Evolutionary conservation across 2,888 invertebrate species (phyloP).

Genomic region (Schizaphis graminum): DNA sequence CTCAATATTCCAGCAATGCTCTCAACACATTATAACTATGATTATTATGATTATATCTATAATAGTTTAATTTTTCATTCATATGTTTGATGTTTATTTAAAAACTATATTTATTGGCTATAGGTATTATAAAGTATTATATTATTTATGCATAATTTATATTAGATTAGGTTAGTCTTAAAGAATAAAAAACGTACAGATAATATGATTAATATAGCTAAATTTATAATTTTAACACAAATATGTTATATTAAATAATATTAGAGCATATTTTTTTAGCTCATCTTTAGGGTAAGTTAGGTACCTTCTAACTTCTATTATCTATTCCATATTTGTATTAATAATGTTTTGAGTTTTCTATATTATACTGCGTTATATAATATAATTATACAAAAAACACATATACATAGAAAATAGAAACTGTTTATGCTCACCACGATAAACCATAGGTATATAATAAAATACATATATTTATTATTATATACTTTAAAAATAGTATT

Average conservation of each 20-base stretch:
- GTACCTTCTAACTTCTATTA: neutral
- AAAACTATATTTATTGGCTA: neutral
- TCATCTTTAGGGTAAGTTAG: neutral
- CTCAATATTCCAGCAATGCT: neutral
- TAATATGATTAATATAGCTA: neutral
- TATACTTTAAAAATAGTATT: neutral
- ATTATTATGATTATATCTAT: neutral
- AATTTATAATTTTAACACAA: neutral
- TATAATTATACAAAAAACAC: neutral
- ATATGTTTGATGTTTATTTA: neutral
- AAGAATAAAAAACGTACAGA: neutral
- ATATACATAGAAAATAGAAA: neutral
- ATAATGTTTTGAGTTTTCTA: too few species aligned
- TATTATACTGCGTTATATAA: neutral
- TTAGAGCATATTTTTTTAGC: neutral
- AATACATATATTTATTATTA: neutral
- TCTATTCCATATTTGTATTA: neutral
- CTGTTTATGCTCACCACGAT: neutral
- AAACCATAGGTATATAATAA: neutral
- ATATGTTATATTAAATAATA: neutral
- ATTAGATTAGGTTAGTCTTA: neutral
- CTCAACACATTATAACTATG: neutral
- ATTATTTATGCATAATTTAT: neutral
- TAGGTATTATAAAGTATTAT: neutral
- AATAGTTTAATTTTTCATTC: too few species aligned